Conservation (phyloP, 1,140 invertebrate genomes). For the Hycleus cichorii region DNA sequence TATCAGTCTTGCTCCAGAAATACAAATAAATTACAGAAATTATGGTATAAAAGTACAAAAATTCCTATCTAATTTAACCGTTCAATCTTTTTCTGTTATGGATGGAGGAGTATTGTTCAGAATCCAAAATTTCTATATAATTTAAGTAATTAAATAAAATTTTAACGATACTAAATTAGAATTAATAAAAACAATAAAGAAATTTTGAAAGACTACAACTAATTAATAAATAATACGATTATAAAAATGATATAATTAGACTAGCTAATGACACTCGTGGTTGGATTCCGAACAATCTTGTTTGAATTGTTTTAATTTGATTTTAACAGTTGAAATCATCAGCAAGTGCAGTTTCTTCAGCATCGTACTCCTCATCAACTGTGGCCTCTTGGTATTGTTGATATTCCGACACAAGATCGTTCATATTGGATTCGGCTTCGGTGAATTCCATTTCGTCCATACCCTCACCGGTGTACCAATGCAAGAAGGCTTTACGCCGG, state of each 20-base stretch:
- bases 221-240: background rate
- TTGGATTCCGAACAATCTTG: background rate
- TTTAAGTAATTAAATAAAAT: too few relatives aligned
- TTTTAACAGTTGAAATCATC: slow-evolving; percentile 22
- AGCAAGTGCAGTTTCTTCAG: slow-evolving; percentile 54
- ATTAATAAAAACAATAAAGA: too few relatives aligned
- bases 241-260: background rate
- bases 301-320: background rate
- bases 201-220: background rate
- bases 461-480: slow-evolving; percentile 70
- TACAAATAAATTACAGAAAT: too few relatives aligned
- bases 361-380: slow-evolving; percentile 73
- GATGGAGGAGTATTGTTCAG: too few relatives aligned
- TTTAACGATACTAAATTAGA: too few relatives aligned
- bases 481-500: slow-evolving; percentile 74
- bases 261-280: background rate
- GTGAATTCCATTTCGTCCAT: slow-evolving; percentile 84
- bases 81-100: too few relatives aligned
- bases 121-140: too few relatives aligned
- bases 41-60: too few relatives aligned
- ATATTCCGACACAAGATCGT: slow-evolving; percentile 83
- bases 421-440: slow-evolving; percentile 77
- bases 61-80: too few relatives aligned
- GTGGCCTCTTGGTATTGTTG: slow-evolving; percentile 89
- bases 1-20: too few relatives aligned